Base-by-base conservation (phyloP, 2,888 invertebrate species). In the Protodeltote pygarga region DNA sequence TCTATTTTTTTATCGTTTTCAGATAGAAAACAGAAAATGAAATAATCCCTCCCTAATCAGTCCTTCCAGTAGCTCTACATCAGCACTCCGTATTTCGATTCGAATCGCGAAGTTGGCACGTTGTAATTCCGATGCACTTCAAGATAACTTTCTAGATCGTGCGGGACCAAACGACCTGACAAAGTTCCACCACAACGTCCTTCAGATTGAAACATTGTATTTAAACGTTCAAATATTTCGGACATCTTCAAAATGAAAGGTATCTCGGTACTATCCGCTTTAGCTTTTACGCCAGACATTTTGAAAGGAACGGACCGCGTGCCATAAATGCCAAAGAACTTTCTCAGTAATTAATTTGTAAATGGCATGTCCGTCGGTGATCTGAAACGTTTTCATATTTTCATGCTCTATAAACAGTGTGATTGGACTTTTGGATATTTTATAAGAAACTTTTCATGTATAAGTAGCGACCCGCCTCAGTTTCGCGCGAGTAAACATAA, bases 101-200 rank as follows among this genome's bases (percentile, higher is more conserved):
- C 81, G 78, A 81, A 86, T 85, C 79, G 77, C 77, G 66, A 86
- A 86, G 80, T 86, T 86, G 71, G 81, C 75, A 84, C 81, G 83
- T 82, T 84, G 87, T 86, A 89, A 86, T 87, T 82, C 79, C 83
- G 79, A 87, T 89, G 89, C 87, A 87, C 87, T 89, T 73, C 71
- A 71, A 83, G 85, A 87, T 87, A 88, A 87, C 85, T 89, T 84
- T 79, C 75, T 64, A 71, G 83, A 83, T 86, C 79, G 83, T 75
- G 79, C 66, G 75, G 71, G 77, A 74, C 81, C 78, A 82, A 87
- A 85, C 84, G 86, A 87, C 79, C 85, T 85, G 85, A 85, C 86
- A 80, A 87, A 87, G 82, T 89, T 86, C 64, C 59, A 71, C 71
- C 69, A 61, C 68, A 67, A 66, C 57, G 49, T 66, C 64, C 65